Evolutionary conservation across 2,888 invertebrate genomes (phyloP), one percentile per base, ranked within the genome.

Genomic region (Lepidonotus clava): DNA sequence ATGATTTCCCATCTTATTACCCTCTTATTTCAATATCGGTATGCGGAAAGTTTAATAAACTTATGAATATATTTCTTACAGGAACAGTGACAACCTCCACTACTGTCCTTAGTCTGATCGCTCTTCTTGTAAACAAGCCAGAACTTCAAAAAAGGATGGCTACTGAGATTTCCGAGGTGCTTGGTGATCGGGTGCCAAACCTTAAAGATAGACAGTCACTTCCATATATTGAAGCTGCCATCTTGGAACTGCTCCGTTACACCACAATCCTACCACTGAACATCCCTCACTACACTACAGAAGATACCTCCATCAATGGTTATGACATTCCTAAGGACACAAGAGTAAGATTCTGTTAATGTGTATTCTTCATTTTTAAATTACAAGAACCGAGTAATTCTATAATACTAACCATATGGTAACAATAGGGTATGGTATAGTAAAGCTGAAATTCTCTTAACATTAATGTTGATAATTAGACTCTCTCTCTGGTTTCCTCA

Each of bases 311-410:
- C 6, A 41, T 80, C 14, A 51, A 51, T 28, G 80, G 80, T 1
- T 80, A 46, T 28, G 46, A 51, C 80, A 80, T 80, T 14, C 80
- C 80, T 8, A 80, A 80, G 46, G 28, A 46, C 41, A 80, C 80
- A n/a, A n/a, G n/a, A n/a, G n/a, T n/a, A n/a, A n/a, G n/a, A n/a
- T n/a, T n/a, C n/a, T n/a, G n/a, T n/a, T n/a, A n/a, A n/a, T n/a
- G n/a, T n/a, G n/a, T n/a, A n/a, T n/a, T n/a, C n/a, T n/a, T n/a
- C n/a, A n/a, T n/a, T n/a, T n/a, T n/a, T n/a, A n/a, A n/a, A n/a
- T n/a, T n/a, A n/a, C n/a, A n/a, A n/a, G n/a, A n/a, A n/a, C n/a
- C n/a, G n/a, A n/a, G n/a, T n/a, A n/a, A n/a, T n/a, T n/a, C n/a
- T n/a, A n/a, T n/a, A n/a, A n/a, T n/a, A n/a, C n/a, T n/a, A n/a